Percentiles rank a stretch among this genome's conserved stretches.
phyloP scores from a whole-genome alignment of 2,888 invertebrate species.

The Leucoptera coffeella region DNA sequence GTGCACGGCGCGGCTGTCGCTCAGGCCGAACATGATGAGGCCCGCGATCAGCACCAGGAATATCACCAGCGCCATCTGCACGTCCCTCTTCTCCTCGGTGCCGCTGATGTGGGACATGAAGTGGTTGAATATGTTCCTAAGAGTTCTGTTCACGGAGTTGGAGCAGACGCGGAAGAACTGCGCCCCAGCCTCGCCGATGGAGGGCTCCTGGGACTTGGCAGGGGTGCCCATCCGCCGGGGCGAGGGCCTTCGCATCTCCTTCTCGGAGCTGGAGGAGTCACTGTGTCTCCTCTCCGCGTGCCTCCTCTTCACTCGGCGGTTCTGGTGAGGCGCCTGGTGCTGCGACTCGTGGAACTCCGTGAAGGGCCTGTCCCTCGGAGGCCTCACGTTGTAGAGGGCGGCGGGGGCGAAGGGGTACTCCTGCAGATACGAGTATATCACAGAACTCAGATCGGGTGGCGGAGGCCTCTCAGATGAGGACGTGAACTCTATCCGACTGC shows the following conservation, averaged over 20 bases:
- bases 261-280: conserved; percentile 48
- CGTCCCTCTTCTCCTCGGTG: conserved; percentile 63
- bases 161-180: conserved; percentile 68
- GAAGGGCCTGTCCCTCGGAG: conserved; percentile 22
- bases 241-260: conserved; percentile 35
- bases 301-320: conserved; percentile 39
- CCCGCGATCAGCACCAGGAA: conserved; percentile 73
- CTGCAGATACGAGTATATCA: conserved; percentile 48
- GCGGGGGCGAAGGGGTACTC: conserved; percentile 43
- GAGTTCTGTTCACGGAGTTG: conserved; percentile 54
- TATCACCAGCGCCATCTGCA: conserved; percentile 72
- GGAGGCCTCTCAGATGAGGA: conserved; percentile 37
- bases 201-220: conserved; percentile 51
- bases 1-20: conserved; percentile 66
- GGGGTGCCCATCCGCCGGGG: conserved; percentile 27
- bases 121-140: conserved; percentile 63
- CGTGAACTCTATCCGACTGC: conserved; percentile 15
- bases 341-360: conserved; percentile 27
- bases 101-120: conserved; percentile 57
- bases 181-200: conserved; percentile 62
- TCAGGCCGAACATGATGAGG: conserved; percentile 67
- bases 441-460: conserved; percentile 39
- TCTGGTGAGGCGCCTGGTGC: conserved; percentile 29
- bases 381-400: conserved; percentile 34
- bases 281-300: conserved; percentile 24